Evolutionary conservation across 64 coral and sea anemone genomes (phyloP).

Genomic region (Exaiptasia diaphana): DNA sequence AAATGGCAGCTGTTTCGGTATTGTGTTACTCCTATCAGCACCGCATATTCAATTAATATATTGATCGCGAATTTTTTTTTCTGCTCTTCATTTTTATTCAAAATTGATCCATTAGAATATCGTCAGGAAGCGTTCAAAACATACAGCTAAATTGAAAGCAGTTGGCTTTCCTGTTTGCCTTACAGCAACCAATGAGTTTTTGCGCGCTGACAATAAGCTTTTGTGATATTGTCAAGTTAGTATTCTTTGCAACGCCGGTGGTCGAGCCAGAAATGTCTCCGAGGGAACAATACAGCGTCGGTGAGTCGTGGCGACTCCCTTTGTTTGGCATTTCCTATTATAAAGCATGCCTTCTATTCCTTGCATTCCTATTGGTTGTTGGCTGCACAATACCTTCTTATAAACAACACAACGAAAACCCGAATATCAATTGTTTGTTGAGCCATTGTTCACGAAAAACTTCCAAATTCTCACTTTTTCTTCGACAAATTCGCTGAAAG

Average conservation of each 20-base stretch:
- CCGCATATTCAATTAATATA: too few species aligned
- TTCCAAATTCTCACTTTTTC: conserved; percentile 23
- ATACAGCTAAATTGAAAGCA: not conserved
- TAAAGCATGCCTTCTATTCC: conserved; percentile 92
- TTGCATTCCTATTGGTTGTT: conserved; percentile 80
- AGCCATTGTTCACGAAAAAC: conserved; percentile 65
- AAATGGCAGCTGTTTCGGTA: too few species aligned
- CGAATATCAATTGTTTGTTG: conserved; percentile 63
- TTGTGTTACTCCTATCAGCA: too few species aligned
- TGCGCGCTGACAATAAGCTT: conserved; percentile 53
- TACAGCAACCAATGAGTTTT: conserved; percentile 1
- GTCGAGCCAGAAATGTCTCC: conserved; percentile 54
- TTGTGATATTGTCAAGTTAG: conserved; percentile 50
- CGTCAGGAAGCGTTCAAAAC: not conserved
- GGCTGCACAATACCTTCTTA: conserved; percentile 63
- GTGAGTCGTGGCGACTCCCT: conserved; percentile 24
- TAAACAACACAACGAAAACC: conserved; percentile 48
- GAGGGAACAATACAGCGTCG: conserved; percentile 53
- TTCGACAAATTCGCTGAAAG: not conserved
- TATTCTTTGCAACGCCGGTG: conserved; percentile 33
- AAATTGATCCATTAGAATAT: too few species aligned
- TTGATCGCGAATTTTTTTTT: too few species aligned
- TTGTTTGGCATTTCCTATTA: conserved; percentile 89
- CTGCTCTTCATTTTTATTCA: too few species aligned
- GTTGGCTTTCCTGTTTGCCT: conserved; percentile 25